Evolutionary conservation across 37 sponge, comb jelly and placozoan species (phyloP), one percentile per base, ranked within the genome.

Genomic region (Trichoplax adhaerens): DNA sequence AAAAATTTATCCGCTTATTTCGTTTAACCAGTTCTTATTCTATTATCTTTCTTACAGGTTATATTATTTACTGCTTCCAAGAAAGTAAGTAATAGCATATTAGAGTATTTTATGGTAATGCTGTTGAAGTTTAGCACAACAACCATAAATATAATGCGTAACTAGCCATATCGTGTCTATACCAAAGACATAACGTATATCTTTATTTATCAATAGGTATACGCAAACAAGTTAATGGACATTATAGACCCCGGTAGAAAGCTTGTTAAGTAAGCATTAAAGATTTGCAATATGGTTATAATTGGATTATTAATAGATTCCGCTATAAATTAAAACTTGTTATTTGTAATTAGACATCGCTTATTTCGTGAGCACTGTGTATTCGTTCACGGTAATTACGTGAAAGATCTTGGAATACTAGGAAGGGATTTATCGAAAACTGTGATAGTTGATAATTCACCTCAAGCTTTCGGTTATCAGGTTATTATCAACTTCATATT

Each of bases 391-490:
- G 73, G 91, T 3, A 85, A 85, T 66, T 91, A 87, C 74, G 89
- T 95, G 65, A 95, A 95, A 57, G 97, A 95, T 6, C 77, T 95
- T 63, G 72, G 77, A 2, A 88, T 95, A 49, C 76, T 95, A 55
- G 97, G 97, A 3, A 69, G 91, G 6, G 91, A 95, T 62, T 79
- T 95, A 5, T 72, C 86, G 4, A 87, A 95, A 77, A 91, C 92
- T 3, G 79, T 95, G 53, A 91, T 95, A 58, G 70, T 95, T 0
- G 97, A 95, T 74, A 95, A 95, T 68, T 95, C 91, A 7, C 91
- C 91, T 5, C 87, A 87, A 58, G 91, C 97, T 70, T 95, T 95
- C 74, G 97, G 89, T 29, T 95, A 95, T 64, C 91, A 95, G 87
- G 94, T 93, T 60, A 12, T 60, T 60, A 60, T 10, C 10, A 12